Conservation (phyloP, 2,113 vertebrate species). For the Halichoerus grypus region DNA sequence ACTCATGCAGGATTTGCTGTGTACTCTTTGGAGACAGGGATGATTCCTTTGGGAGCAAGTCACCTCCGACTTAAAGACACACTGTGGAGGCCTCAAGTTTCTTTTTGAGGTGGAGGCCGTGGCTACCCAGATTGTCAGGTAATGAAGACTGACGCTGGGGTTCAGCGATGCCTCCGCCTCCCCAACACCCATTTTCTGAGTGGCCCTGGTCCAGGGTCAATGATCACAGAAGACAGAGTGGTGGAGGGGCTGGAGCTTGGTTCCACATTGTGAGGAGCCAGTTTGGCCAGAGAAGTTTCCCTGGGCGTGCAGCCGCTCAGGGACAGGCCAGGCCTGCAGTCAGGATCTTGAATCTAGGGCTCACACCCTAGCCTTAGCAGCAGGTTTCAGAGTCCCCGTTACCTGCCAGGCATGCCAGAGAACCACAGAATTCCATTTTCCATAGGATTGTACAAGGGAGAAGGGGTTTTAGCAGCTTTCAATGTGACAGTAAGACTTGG, state of each 20-base stretch:
- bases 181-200: not conserved
- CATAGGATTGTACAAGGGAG: not conserved
- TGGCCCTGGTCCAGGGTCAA: not conserved
- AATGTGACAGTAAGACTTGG: not conserved
- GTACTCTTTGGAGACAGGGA: not conserved
- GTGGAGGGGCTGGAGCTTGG: no score
- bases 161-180: not conserved
- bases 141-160: not conserved
- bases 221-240: not conserved
- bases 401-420: not conserved
- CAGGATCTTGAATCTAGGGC: not conserved
- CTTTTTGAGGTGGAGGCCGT: not conserved
- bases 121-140: not conserved
- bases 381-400: not conserved
- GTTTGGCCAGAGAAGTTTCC: not conserved
- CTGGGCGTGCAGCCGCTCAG: not conserved
- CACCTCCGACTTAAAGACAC: not conserved
- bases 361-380: not conserved
- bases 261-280: not conserved
- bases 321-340: not conserved
- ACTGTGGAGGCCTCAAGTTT: not conserved
- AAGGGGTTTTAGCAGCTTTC: not conserved
- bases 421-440: not conserved
- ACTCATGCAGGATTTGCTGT: rapidly evolving
- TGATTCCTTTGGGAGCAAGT: not conserved